Percentiles rank a stretch among this genome's conserved stretches.
Evolutionary conservation across 2,888 invertebrate species (phyloP).

Genomic region (Eupithecia subfuscata): DNA sequence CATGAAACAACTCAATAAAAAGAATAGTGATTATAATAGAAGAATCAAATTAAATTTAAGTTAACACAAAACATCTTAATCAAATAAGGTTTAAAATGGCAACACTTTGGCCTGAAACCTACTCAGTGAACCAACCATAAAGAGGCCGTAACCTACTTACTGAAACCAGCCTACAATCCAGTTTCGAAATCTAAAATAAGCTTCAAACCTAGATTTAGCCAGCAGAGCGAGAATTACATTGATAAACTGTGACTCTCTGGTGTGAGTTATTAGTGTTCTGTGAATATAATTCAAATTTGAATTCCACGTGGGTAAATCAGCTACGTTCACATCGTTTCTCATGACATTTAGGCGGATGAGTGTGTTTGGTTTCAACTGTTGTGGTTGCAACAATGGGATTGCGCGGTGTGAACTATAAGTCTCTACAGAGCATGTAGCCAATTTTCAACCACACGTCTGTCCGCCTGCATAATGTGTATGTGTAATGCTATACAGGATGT

Average conservation of each 20-base stretch:
- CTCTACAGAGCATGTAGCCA: conserved; percentile 24
- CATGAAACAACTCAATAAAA: too few species aligned
- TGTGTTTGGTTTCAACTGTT: conserved; percentile 26
- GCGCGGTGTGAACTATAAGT: conserved; percentile 13
- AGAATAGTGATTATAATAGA: too few species aligned
- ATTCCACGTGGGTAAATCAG: conserved; percentile 28
- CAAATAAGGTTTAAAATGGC: not conserved
- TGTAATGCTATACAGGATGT: too few species aligned
- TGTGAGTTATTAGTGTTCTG: conserved; percentile 18
- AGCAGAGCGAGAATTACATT: conserved; percentile 7
- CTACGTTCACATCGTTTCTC: conserved; percentile 31
- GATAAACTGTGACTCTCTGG: conserved; percentile 12
- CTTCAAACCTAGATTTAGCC: not conserved
- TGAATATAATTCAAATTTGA: conserved; percentile 17
- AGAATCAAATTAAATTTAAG: too few species aligned
- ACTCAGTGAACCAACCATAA: not conserved
- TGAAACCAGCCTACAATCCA: conserved; percentile 1
- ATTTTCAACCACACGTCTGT: conserved; percentile 21
- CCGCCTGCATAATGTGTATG: conserved; percentile 14
- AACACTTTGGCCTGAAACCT: conserved; percentile 1
- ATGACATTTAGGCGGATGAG: conserved; percentile 37
- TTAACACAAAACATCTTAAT: not conserved
- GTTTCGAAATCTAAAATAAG: conserved; percentile 16
- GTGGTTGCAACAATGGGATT: conserved; percentile 33
- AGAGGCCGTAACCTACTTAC: not conserved